These are phyloP conservation scores for Bombus terrestris DNA, from an alignment of 1,140 invertebrate genomes.

Conservation along the genomic window DNA sequence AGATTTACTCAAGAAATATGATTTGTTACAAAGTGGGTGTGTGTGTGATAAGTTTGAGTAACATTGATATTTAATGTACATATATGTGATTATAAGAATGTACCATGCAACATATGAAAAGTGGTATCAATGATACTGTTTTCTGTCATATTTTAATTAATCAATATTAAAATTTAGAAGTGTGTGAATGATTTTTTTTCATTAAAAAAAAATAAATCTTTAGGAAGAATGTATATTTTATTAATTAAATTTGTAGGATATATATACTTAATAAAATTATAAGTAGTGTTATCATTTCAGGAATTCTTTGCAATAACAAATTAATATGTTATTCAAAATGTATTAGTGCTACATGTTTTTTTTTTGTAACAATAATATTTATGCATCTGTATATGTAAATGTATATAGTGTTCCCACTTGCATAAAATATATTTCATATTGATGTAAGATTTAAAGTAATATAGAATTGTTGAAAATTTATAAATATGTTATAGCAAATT, in stretches of 20 bases:
- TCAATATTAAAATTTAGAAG: background rate
- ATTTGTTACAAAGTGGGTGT: conserved; percentile 19
- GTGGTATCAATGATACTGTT: conserved; percentile 15
- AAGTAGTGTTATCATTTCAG: conserved; percentile 35
- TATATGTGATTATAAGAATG: conserved; percentile 59
- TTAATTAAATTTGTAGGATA: conserved; percentile 16
- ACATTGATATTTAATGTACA: conserved; percentile 67
- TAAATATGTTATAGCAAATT: conserved; percentile 66
- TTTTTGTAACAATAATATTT: conserved; percentile 50
- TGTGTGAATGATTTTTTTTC: conserved; percentile 18
- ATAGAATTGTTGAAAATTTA: conserved; percentile 62
- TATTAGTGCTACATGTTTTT: conserved; percentile 49
- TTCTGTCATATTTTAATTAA: conserved; percentile 54
- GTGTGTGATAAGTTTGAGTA: conserved; percentile 34
- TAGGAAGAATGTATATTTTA: too few species aligned
- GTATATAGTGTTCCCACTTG: conserved; percentile 60
- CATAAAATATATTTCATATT: conserved; percentile 61
- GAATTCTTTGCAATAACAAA: conserved; percentile 31
- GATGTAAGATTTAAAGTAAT: conserved; percentile 56
- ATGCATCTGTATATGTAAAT: conserved; percentile 65
- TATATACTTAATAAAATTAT: conserved; percentile 53
- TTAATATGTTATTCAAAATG: conserved; percentile 37
- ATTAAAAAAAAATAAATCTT: conserved; percentile 5
- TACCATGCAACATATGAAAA: conserved; percentile 54
- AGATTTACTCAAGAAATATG: conserved; percentile 51